phyloP scores from a whole-genome alignment of 2,888 invertebrate genomes.

The Orthonevra nobilis region DNA sequence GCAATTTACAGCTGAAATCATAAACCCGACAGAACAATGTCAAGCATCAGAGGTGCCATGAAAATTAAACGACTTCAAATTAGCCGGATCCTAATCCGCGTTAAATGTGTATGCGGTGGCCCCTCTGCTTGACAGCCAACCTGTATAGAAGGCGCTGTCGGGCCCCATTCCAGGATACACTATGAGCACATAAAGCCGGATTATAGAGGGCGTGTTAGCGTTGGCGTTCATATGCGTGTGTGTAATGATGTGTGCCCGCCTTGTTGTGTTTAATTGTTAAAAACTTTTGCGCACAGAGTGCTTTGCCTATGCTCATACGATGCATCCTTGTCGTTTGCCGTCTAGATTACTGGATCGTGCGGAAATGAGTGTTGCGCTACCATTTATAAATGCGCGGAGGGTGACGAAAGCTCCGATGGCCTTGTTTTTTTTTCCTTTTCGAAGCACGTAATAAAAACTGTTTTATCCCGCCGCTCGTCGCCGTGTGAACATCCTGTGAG shows the following conservation, averaged over 20 bases:
- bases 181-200: constrained; percentile 41
- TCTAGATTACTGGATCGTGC: constrained; percentile 19
- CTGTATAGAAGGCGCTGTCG: too few relatives aligned
- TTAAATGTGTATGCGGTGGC: constrained; percentile 51
- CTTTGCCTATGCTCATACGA: background rate
- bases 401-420: too few relatives aligned
- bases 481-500: too few relatives aligned
- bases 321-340: background rate
- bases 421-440: too few relatives aligned
- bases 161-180: constrained; percentile 11
- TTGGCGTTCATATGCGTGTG: constrained; percentile 22
- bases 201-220: constrained; percentile 37
- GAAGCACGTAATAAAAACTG: too few relatives aligned
- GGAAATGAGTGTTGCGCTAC: constrained; percentile 26
- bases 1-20: constrained; percentile 62
- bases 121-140: background rate
- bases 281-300: constrained; percentile 50
- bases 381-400: too few relatives aligned
- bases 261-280: constrained; percentile 65
- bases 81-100: constrained; percentile 65
- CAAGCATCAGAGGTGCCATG: constrained; percentile 64
- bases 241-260: constrained; percentile 24
- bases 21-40: constrained; percentile 59
- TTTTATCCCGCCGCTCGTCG: too few relatives aligned
- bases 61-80: constrained; percentile 67